Evolutionary conservation across 1,140 invertebrate species (phyloP).

Genomic region (Listronotus oregonensis): DNA sequence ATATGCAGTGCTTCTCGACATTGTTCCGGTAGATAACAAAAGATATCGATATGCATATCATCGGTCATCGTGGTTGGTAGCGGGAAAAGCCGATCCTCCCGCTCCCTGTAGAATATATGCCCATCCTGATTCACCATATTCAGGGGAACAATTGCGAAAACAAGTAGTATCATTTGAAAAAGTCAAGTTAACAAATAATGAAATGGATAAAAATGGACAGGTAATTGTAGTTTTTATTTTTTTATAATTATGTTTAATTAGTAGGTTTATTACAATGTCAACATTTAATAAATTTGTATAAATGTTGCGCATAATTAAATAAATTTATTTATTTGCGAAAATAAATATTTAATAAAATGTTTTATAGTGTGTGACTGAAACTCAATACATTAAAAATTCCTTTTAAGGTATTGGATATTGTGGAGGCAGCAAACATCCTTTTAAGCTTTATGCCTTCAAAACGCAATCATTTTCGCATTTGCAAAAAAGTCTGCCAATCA

Average conservation of each 20-base stretch:
- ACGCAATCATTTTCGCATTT: too few relatives aligned
- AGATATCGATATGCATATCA: constrained; percentile 99
- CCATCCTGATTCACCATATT: constrained; percentile 97
- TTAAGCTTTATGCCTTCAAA: too few relatives aligned
- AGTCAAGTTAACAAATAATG: constrained; percentile 99
- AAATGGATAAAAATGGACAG: constrained; percentile 98
- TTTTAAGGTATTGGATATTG: too few relatives aligned
- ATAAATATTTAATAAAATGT: too few relatives aligned
- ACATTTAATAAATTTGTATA: too few relatives aligned
- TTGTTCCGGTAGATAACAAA: constrained; percentile 96
- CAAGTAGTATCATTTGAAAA: constrained; percentile 99
- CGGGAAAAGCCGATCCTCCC: constrained; percentile 97
- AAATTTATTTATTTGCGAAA: too few relatives aligned
- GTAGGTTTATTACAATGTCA: too few relatives aligned
- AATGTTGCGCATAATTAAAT: too few relatives aligned
- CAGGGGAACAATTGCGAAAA: constrained; percentile 92
- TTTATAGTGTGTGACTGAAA: too few relatives aligned
- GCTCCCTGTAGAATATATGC: constrained; percentile 91
- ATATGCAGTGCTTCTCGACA: constrained; percentile 95
- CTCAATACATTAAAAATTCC: too few relatives aligned
- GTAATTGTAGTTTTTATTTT: constrained; percentile 63
- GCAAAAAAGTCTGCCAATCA: too few relatives aligned
- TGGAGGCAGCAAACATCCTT: too few relatives aligned
- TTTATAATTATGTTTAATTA: neutral
- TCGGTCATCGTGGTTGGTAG: constrained; percentile 97